A percentile compares a stretch with the other conserved stretches of the same genome.
Conservation (phyloP, 2,113 vertebrate genomes). For the Galemys pyrenaicus region DNA sequence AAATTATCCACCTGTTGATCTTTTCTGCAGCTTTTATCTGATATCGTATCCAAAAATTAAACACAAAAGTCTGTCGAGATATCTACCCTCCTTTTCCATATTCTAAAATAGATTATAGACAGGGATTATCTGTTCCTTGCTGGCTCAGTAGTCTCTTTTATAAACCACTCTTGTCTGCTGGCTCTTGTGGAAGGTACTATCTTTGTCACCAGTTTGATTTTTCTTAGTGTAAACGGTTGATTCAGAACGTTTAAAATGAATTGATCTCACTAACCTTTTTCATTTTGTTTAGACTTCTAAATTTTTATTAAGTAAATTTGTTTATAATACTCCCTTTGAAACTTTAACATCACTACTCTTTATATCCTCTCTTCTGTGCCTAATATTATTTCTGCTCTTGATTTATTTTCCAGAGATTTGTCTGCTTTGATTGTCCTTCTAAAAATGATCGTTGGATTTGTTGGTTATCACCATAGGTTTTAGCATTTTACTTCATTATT, state of each 20-base stretch:
- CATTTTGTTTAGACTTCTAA: not conserved
- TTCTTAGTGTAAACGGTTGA: not conserved
- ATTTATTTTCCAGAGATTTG: not conserved
- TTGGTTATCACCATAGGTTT: not conserved
- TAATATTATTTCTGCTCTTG: not conserved
- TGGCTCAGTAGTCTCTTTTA: not conserved
- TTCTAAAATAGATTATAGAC: not conserved
- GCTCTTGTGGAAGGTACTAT: not conserved
- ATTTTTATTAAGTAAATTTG: conserved; percentile 5
- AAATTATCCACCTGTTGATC: not conserved
- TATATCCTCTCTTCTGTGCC: not conserved
- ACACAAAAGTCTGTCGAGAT: not conserved
- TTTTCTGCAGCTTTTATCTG: not conserved
- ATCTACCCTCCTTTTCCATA: not conserved
- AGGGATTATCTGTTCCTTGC: not conserved
- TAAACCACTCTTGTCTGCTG: not conserved
- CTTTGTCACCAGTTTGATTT: not conserved
- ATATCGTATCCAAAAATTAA: not conserved
- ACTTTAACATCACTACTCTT: not conserved
- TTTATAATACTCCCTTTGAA: not conserved
- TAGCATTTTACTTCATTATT: not conserved
- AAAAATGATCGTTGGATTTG: not conserved
- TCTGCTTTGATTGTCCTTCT: not conserved
- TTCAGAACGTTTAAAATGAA: not conserved
- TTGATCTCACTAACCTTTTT: not conserved